These are phyloP conservation scores for Gibbula magus DNA, from an alignment of 2,888 invertebrate genomes.

Conservation along the genomic window DNA sequence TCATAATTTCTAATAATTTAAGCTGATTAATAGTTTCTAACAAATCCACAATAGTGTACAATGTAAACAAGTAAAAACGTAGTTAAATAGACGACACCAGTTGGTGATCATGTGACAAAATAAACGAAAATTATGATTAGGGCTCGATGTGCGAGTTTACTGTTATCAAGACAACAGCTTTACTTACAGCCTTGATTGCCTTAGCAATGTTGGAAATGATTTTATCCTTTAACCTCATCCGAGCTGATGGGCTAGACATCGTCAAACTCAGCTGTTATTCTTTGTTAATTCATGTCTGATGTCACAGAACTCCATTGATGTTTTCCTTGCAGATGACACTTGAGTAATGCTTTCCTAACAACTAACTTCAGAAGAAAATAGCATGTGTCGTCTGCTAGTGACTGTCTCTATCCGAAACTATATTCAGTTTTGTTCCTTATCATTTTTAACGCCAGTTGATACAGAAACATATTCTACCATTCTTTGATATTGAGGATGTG, in stretches of 20 bases:
- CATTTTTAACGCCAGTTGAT: background rate
- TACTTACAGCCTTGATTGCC: constrained; percentile 70
- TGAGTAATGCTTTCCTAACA: background rate
- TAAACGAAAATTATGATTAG: background rate
- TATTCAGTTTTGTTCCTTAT: background rate
- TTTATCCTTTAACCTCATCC: constrained; percentile 69
- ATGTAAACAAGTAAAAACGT: background rate
- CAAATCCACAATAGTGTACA: too few species aligned
- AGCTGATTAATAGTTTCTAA: too few species aligned
- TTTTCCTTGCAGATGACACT: constrained; percentile 7
- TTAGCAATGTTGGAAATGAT: constrained; percentile 68
- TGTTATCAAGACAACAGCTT: too few species aligned
- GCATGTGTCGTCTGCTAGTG: background rate
- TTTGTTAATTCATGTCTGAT: constrained; percentile 11
- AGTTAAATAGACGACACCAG: background rate
- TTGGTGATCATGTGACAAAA: constrained; percentile 5
- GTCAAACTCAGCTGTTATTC: constrained; percentile 15
- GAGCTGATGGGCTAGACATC: constrained; percentile 56
- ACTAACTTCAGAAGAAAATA: background rate
- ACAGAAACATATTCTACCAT: background rate
- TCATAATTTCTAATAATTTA: too few species aligned
- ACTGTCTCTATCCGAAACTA: background rate
- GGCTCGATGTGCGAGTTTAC: too few species aligned
- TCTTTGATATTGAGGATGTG: background rate
- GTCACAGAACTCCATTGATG: background rate